Evolutionary conservation across 2,113 vertebrate genomes (phyloP).

Genomic region (Ariopsis seemanni): DNA sequence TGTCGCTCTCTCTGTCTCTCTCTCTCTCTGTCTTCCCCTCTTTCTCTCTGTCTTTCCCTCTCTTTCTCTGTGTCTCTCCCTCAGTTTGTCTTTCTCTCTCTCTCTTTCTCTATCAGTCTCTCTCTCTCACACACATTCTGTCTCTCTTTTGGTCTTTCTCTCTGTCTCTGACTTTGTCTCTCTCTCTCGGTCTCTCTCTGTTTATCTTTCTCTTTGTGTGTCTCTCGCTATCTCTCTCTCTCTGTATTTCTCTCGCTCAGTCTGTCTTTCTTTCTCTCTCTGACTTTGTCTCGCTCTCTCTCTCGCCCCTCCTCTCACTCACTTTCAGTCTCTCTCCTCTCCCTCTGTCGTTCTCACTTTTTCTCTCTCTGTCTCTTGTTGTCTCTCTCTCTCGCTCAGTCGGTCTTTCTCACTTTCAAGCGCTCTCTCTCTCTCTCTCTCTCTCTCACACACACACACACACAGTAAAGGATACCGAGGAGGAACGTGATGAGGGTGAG

Average conservation of each 20-base stretch:
- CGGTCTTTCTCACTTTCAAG: too few relatives aligned
- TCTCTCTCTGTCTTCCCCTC: too few relatives aligned
- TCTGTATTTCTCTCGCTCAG: too few relatives aligned
- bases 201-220: neutral
- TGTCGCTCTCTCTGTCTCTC: too few relatives aligned
- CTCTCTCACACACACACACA: neutral
- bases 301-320: neutral
- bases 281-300: neutral
- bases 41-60: too few relatives aligned
- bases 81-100: neutral
- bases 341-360: neutral
- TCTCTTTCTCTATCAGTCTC: neutral
- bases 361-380: neutral
- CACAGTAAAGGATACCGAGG: constrained; percentile 80
- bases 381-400: too few relatives aligned
- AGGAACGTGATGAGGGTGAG: constrained; percentile 77
- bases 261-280: neutral
- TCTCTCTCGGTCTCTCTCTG: neutral
- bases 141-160: neutral
- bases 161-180: neutral
- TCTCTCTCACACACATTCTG: neutral
- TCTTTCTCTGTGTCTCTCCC: neutral
- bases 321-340: neutral
- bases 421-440: neutral
- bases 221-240: neutral